Base-by-base conservation (phyloP, 2,888 invertebrate genomes). In the Prosopocoilus inquinatus region DNA sequence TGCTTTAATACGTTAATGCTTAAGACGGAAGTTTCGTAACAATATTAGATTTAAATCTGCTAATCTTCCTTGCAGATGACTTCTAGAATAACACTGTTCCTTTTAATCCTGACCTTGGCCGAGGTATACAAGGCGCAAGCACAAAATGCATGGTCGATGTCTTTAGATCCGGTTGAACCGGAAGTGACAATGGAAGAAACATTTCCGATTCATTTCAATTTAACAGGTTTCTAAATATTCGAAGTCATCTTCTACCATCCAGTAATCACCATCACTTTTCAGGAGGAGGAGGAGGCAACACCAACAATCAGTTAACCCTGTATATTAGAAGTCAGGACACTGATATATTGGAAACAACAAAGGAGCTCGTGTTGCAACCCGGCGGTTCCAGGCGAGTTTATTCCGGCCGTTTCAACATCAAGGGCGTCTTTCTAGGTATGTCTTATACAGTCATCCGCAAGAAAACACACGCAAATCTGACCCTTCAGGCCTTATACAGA, bases 381-480 rank as follows among this genome's bases (percentile, higher is more conserved):
- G 50, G 59, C 8, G n/a, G 16, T 0, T 33, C 47, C 16, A 54
- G 53, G 16, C 49, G 53, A 32, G 47, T 50, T 20, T 50, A 39
- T 13, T 57, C 50, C 1, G 74, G 73, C 12, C 60, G 62, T 8
- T 72, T 77, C 58, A 72, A 70, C 51, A 55, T 76, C 20, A 66
- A 67, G 15, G 77, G 75, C 39, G 69, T 67, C 52, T 76, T 77
- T 64, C 65, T 77, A 59, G 76, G 76, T 74, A 67, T 64, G 57
- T 32, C 38, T 12, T 39, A 8, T 1, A 44, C 9, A 45, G n/a
- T n/a, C n/a, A n/a, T n/a, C n/a, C n/a, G n/a, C n/a, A n/a, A n/a
- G n/a, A n/a, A n/a, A n/a, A n/a, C n/a, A n/a, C n/a, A n/a, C n/a
- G n/a, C n/a, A n/a, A n/a, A n/a, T n/a, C n/a, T n/a, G n/a, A n/a